These are phyloP conservation scores for Pelobates fuscus DNA, from an alignment of 2,113 vertebrate species.

Conservation along the genomic window DNA sequence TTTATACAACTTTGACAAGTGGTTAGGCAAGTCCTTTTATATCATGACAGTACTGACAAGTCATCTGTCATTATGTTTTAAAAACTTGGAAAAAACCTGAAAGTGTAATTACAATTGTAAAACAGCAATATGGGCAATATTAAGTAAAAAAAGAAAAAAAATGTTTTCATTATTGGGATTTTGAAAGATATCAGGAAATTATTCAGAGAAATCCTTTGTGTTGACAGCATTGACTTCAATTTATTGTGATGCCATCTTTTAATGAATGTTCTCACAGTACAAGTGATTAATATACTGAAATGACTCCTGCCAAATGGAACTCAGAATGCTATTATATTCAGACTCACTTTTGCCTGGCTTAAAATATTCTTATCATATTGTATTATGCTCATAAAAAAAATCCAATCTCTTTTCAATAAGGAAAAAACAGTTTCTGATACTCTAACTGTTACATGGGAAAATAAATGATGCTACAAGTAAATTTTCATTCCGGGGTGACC, in stretches of 20 bases:
- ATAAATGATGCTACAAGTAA: conserved; percentile 60
- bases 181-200: conserved; percentile 22
- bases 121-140: too few relatives aligned
- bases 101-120: too few relatives aligned
- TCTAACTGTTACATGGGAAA: conserved; percentile 55
- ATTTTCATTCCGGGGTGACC: conserved; percentile 73
- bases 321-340: conserved; percentile 50
- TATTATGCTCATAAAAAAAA: conserved; percentile 53
- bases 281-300: conserved; percentile 42
- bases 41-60: too few relatives aligned
- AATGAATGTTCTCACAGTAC: conserved; percentile 41
- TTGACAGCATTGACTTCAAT: conserved; percentile 54
- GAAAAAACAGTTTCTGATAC: conserved; percentile 51
- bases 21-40: too few relatives aligned
- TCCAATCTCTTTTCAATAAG: conserved; percentile 53
- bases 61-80: too few relatives aligned
- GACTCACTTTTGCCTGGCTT: conserved; percentile 48
- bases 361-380: conserved; percentile 55
- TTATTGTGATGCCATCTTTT: conserved; percentile 44
- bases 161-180: not conserved
- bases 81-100: too few relatives aligned
- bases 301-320: conserved; percentile 45
- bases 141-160: not conserved
- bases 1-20: too few relatives aligned
- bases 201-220: conserved; percentile 33